These are phyloP conservation scores for Malurus splendens DNA, from an alignment of 2,797 vertebrate species.

Conservation along the genomic window DNA sequence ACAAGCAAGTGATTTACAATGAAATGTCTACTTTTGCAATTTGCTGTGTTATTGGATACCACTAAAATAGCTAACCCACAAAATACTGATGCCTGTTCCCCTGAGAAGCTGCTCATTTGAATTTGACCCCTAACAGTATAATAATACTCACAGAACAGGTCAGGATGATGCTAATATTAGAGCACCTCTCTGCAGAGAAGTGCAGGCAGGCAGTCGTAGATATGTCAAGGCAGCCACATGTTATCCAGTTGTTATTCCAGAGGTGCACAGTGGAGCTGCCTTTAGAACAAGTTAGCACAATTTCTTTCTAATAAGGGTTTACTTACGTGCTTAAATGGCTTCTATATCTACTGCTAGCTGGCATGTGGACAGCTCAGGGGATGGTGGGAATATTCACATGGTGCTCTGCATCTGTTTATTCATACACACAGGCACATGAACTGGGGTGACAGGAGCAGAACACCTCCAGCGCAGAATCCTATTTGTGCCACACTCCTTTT, in stretches of 20 bases:
- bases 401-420: background rate
- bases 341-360: background rate
- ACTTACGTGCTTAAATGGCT: background rate
- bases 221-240: background rate
- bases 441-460: background rate
- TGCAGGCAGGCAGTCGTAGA: background rate
- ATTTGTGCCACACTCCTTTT: background rate
- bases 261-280: background rate
- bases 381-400: background rate
- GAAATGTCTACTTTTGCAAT: background rate
- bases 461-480: background rate
- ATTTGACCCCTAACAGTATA: background rate
- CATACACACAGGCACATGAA: background rate
- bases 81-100: background rate
- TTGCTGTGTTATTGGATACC: background rate
- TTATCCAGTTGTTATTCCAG: background rate
- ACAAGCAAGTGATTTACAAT: slow-evolving; percentile 13
- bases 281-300: background rate
- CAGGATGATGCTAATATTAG: background rate
- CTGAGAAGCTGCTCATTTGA: background rate
- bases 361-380: background rate
- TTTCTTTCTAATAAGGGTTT: background rate
- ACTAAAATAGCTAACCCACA: background rate
- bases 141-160: background rate
- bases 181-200: background rate